Evolutionary conservation across 2,113 vertebrate genomes (phyloP), one percentile per base, ranked within the genome.

Genomic region (Arvicanthis niloticus): DNA sequence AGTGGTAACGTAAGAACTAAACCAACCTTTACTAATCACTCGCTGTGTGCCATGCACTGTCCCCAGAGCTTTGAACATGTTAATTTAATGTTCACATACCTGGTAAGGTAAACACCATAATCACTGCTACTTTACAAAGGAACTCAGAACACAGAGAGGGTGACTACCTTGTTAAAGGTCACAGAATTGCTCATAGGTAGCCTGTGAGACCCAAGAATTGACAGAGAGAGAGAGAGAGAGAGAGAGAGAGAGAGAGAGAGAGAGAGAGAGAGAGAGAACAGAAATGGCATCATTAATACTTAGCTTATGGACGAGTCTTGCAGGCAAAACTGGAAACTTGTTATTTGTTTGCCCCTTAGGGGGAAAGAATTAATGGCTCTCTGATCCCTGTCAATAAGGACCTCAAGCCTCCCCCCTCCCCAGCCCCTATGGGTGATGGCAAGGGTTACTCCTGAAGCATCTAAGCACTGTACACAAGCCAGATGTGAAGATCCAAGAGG

Each of bases 141-240:
- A 85, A 76, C 42, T 75, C 88, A 58, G 29, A 77, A 45, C 72
- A 77, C 93, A 76, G 86, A 72, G 48, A 96, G 89, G 73, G 21
- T 42, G 91, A 65, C 37, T 62, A n/a, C 82, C 37, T 34, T 42
- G 76, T 42, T 58, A 45, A 68, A 86, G 73, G 40, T 42, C 75
- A 45, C 86, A 70, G 48, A 76, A 84, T 88, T 51, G 22, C 67
- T 24, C 13, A n/a, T 4, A 3, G 37, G 68, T 15, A 75, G 58
- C 12, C 12, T 9, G 15, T 84, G 80, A 37, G 77, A 26, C 53
- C 4, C 0, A 9, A n/a, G 16, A 70, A 34, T 8, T 15, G 8
- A 80, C 88, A 93, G 91, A 88, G 42, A 26, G 24, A 85, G 67
- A 62, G 21, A 62, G 60, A 62, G 22, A 62, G 60, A 62, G 60